These are phyloP conservation scores for Trachops cirrhosus DNA, from an alignment of 2,797 vertebrate species.

Conservation along the genomic window DNA sequence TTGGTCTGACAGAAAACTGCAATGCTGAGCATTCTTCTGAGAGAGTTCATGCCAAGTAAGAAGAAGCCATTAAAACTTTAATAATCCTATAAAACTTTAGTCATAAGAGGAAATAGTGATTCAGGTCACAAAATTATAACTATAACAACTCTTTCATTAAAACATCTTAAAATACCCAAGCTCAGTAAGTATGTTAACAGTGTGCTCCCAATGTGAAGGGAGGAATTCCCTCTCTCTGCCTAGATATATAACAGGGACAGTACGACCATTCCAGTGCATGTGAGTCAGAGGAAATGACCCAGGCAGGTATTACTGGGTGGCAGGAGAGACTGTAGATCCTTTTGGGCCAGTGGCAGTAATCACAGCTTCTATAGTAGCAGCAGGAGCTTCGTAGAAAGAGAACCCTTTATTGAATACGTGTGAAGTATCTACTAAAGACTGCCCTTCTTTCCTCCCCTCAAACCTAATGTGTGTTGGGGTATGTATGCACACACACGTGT, in stretches of 20 bases:
- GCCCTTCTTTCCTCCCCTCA: not conserved
- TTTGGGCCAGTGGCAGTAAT: not conserved
- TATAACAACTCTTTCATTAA: not conserved
- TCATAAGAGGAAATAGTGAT: not conserved
- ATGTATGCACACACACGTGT: fast-evolving
- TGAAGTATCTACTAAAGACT: not conserved
- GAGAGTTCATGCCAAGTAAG: not conserved
- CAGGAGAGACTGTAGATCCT: fast-evolving
- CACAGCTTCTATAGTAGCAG: not conserved
- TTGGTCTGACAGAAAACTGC: not conserved
- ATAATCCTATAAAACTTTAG: not conserved
- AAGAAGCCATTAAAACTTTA: not conserved
- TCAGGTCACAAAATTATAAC: not conserved
- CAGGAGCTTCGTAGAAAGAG: not conserved
- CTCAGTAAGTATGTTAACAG: not conserved
- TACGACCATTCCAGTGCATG: too few relatives aligned
- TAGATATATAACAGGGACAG: not conserved
- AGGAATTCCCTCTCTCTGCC: not conserved
- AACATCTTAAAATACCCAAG: not conserved
- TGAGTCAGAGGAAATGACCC: not conserved
- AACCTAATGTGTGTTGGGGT: not conserved
- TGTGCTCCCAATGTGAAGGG: not conserved
- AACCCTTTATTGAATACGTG: not conserved
- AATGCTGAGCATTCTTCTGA: not conserved
- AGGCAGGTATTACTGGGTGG: fast-evolving